Evolutionary conservation across 92 coral and sea anemone species (phyloP), one percentile per base, ranked within the genome.

Genomic region (Parazoanthus swiftii): DNA sequence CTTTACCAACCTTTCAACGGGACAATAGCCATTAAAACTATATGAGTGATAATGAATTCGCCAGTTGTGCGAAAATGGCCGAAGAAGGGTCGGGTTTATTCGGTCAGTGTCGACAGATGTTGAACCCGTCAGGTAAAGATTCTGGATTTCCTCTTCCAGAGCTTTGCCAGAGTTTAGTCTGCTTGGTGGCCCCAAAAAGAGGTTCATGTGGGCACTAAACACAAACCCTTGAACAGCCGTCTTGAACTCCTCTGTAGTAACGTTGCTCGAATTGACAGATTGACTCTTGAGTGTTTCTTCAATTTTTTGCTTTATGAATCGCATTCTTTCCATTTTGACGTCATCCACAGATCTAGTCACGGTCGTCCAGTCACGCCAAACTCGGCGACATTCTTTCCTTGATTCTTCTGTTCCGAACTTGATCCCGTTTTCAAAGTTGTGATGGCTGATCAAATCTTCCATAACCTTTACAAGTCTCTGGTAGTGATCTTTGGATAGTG

Each of bases 301-400:
- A 37, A 39, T 21, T 66, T 81, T 76, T 15, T 38, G 25, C 23
- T 38, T 66, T n/a, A 85, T 81, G 6, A 79, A 51, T 44, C 42
- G 77, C 63, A 39, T 92, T 80, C 94, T 81, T 38, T 92, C 92
- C 15, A 56, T 77, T 56, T 66, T 82, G 14, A 92, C 89, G 6
- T 73, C 88, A 29, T 76, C 85, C 66, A 89, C 92, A 14, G 88
- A 68, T 7, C 86, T 87, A 44, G 80, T 86, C 23, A 89, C 76
- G 8, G 78, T 80, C 54, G 37, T 8, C 94, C 94, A 92, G 83
- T 92, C 94, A 72, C 83, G 46, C 94, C 94, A 92, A 48, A 92
- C 82, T 0, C 20, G 68, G 13, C 77, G 85, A 82, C 94, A 92
- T 76, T 89, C 94, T 23, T 77, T 77, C 8, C 59, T 82, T 13